Base-by-base conservation (phyloP, 2,797 vertebrate species). In the Gymnocypris eckloni region DNA sequence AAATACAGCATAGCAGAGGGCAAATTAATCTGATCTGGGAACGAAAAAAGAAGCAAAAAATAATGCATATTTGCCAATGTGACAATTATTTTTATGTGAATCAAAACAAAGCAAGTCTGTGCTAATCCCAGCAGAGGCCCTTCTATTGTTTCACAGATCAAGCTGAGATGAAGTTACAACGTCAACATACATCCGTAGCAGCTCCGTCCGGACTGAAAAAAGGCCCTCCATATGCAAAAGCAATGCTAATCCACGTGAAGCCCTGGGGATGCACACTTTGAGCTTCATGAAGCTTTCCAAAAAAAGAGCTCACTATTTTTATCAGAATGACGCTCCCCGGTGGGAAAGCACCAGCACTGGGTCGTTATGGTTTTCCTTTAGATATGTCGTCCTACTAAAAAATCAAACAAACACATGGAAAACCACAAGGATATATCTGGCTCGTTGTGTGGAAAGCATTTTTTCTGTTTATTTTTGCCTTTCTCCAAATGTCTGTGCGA, bases 371-470 rank as follows among this genome's bases (percentile, higher is more conserved):
- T 93, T 92, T 93, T 93, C 93, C 93, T 90, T 91, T 92, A 94
- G 94, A 94, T 93, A 94, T 92, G 93, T 91, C 84, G 92, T 93
- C 94, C 93, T 93, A 92, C 89, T 77, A 93, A 92, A 92, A 91
- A 94, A 93, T 91, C 90, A 92, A 95, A 95, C 94, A 95, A 95
- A 95, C 93, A 93, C 79, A 90, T 79, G 87, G 92, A 92, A 95
- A 94, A 94, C 93, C 94, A 86, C 93, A 79, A 88, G 91, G 92
- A 94, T 94, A 94, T 92, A 94, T 95, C 91, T 93, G 94, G 92
- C 92, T 90, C 88, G 91, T 92, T 89, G 89, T 91, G 92, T 88
- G 92, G 94, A 94, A 94, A 93, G 91, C 91, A 90, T 87, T 76
- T 83, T 84, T 82, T 71, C 77, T 20, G 28, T 22, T 22, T 52